Evolutionary conservation across 2,888 invertebrate genomes (phyloP).

Genomic region (Corbicula japonica): DNA sequence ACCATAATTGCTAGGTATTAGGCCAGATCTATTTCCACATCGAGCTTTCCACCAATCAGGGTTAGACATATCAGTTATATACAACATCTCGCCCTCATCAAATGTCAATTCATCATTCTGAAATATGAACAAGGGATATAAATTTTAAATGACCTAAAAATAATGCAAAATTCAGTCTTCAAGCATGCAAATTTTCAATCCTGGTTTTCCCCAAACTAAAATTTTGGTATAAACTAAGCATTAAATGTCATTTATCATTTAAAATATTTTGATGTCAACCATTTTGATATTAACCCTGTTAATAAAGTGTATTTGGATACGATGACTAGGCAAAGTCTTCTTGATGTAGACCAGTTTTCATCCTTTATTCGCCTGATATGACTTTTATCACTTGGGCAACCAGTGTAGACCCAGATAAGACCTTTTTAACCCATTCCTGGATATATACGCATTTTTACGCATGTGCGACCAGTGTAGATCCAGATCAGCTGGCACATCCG

Average conservation of each 20-base stretch:
- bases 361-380: no score
- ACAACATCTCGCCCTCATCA: conserved; percentile 90
- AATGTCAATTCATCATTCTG: conserved; percentile 89
- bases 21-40: conserved; percentile 88
- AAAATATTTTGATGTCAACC: background rate
- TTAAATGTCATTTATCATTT: background rate
- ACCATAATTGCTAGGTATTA: conserved; percentile 90
- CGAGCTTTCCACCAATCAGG: conserved; percentile 89
- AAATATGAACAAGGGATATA: conserved; percentile 12
- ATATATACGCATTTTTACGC: no score
- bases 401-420: no score
- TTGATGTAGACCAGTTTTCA: no score
- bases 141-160: background rate
- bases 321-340: no score
- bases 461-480: no score
- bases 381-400: no score
- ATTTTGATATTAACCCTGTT: background rate
- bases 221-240: background rate
- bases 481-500: no score
- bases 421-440: no score
- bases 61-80: conserved; percentile 88
- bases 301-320: no score
- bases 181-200: background rate
- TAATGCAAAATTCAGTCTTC: background rate
- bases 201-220: background rate